phyloP scores from a whole-genome alignment of 1,140 invertebrate species.

The Scaptomyza montana region DNA sequence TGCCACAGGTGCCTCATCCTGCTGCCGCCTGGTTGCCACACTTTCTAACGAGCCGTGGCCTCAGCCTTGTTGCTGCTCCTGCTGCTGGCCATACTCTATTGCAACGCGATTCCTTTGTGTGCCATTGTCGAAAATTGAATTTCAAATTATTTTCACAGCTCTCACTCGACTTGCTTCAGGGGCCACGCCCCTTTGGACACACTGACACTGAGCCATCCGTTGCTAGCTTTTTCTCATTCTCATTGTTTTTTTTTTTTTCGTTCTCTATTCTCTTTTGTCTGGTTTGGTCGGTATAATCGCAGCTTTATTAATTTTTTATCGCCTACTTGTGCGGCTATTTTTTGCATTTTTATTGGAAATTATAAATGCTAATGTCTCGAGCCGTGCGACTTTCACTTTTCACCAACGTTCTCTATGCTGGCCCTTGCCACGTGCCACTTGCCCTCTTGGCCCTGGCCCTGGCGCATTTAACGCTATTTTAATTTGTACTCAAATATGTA shows the following conservation, averaged over 20 bases:
- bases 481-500: conserved; percentile 63
- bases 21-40: conserved; percentile 34
- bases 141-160: conserved; percentile 83
- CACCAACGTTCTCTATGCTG: background rate
- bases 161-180: conserved; percentile 40
- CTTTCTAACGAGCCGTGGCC: conserved; percentile 46
- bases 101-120: conserved; percentile 77
- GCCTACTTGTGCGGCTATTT: conserved; percentile 80
- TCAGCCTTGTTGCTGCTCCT: conserved; percentile 1
- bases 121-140: conserved; percentile 82
- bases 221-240: background rate
- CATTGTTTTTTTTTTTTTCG: background rate
- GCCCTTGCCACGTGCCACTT: background rate
- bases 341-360: conserved; percentile 82
- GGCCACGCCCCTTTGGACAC: conserved; percentile 17
- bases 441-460: conserved; percentile 15
- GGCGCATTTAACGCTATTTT: conserved; percentile 56
- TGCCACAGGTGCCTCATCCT: conserved; percentile 38
- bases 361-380: conserved; percentile 78
- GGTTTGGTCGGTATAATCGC: conserved; percentile 63
- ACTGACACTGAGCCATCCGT: conserved; percentile 67
- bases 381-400: conserved; percentile 43
- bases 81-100: conserved; percentile 12
- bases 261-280: conserved; percentile 36
- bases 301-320: conserved; percentile 83